These are phyloP conservation scores for Neomonachus schauinslandi DNA, from an alignment of 2,113 vertebrate species.

Conservation along the genomic window DNA sequence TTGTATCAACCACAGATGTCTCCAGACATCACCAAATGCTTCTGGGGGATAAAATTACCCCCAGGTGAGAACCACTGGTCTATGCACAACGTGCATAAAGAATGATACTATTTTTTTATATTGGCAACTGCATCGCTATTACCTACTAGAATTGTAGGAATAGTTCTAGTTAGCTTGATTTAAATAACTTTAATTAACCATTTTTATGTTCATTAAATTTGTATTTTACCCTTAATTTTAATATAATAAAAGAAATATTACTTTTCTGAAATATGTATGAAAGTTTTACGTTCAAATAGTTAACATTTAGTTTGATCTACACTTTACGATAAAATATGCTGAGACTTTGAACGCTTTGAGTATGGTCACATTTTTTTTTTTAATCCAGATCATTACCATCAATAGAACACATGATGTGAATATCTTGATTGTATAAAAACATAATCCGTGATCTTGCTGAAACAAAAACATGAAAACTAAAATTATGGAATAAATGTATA, in stretches of 20 bases:
- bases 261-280: neutral
- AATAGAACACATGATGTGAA: neutral
- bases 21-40: neutral
- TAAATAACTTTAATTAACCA: neutral
- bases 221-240: neutral
- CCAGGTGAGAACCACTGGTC: neutral
- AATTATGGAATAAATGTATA: neutral
- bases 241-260: neutral
- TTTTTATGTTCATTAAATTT: neutral
- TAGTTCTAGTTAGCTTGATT: neutral
- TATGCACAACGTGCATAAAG: neutral
- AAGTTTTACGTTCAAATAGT: neutral
- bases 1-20: neutral
- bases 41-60: neutral
- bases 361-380: neutral
- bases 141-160: neutral
- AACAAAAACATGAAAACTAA: neutral
- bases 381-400: neutral
- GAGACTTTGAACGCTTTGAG: neutral
- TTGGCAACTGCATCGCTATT: neutral
- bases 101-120: neutral
- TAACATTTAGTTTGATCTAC: neutral
- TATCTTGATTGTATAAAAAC: neutral
- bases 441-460: neutral
- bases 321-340: neutral